Conservation (phyloP, 92 coral and sea anemone species). For the Phenganax subtilis region DNA sequence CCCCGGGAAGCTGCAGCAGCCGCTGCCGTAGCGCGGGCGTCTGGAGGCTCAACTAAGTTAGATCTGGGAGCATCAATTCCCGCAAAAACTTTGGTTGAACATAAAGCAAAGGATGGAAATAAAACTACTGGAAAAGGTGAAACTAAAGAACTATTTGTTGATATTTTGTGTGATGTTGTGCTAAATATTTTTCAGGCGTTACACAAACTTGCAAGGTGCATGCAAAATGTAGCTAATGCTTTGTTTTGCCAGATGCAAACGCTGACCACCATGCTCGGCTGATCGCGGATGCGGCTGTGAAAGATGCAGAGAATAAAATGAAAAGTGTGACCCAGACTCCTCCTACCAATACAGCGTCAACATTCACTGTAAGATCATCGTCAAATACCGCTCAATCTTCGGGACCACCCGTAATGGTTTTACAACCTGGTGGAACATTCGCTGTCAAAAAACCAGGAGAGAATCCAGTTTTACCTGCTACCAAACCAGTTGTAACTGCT, state of each 20-base stretch:
- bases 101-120: conserved; percentile 24
- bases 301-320: conserved; percentile 54
- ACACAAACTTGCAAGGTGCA: not conserved
- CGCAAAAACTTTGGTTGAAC: conserved; percentile 67
- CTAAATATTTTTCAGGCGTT: not conserved
- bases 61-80: conserved; percentile 74
- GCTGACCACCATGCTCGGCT: conserved; percentile 44
- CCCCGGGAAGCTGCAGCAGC: conserved; percentile 59
- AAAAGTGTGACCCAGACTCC: conserved; percentile 36
- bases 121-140: conserved; percentile 16
- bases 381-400: conserved; percentile 12
- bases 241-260: conserved; percentile 12
- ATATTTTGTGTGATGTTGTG: too few species aligned
- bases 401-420: conserved; percentile 38
- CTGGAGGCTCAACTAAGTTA: conserved; percentile 37
- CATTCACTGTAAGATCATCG: conserved; percentile 32
- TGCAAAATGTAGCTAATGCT: not conserved
- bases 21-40: conserved; percentile 68
- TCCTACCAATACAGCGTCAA: conserved; percentile 17
- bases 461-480: conserved; percentile 5
- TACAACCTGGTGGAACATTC: conserved; percentile 28
- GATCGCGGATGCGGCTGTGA: conserved; percentile 69
- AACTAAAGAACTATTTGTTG: not conserved
- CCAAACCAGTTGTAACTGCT: not conserved
- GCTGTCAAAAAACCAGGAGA: not conserved